Base-by-base conservation (phyloP, 2,113 vertebrate genomes). In the Gnathonemus echidnorhynchus region DNA sequence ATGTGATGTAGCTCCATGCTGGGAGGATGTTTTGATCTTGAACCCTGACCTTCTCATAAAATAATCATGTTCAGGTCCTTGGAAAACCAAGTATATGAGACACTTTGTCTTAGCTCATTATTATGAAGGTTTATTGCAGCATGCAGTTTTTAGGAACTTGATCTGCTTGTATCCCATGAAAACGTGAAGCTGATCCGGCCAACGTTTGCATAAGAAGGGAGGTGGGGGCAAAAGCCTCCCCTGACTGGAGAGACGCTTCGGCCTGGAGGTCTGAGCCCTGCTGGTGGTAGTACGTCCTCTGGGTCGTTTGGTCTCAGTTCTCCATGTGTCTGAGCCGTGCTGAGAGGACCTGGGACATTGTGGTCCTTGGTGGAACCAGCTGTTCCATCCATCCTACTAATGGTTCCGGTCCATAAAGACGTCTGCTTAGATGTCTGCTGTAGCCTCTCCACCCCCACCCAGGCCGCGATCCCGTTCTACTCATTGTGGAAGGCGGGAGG, bases 1-100 rank as follows among this genome's bases (percentile, higher is more conserved):
- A 90, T 90, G 84, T 87, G 90, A 90, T 88, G 66, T 62, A 86
- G 88, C 35, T 15, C 52, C 21, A 62, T 49, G 52, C 9, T 45
- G 80, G 52, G 42, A 31, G 31, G 31, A 48, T 27, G 6, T 89
- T 89, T 80, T n/a, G 31, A 49, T 83, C 35, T n/a, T 24, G 35
- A 31, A 9, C 89, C 31, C 39, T 46, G 9, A 9, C 52, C 21
- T 53, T 84, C 39, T 27, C 21, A 39, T 62, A 35, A 46, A 27
- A 24, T 85, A 77, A 39, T 89, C 4, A 45, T 4, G 50, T 89
- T 39, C 39, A 88, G 87, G 35, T 88, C 87, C 39, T 49, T 88
- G 31, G 53, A 39, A 42, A 88, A 19, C 87, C 46, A 27, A 88
- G 35, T 42, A 19, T 80, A 80, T 80, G 58, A 88, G 50, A 49